A percentile compares a stretch with the other conserved stretches of the same genome.
Conservation (phyloP, 2,113 vertebrate species). For the Bos taurus region DNA sequence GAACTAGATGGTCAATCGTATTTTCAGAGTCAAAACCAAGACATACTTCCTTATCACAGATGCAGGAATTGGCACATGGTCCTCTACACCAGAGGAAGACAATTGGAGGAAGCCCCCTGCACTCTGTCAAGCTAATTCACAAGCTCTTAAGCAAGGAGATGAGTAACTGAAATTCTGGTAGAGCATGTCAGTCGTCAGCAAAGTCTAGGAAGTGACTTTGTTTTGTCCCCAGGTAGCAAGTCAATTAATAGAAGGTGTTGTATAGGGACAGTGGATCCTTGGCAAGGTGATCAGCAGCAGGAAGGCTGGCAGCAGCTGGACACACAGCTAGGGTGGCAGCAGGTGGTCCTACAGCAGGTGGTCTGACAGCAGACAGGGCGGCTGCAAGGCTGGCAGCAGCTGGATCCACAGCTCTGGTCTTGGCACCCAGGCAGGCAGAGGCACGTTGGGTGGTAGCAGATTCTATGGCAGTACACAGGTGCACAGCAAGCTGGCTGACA, state of each 20-base stretch:
- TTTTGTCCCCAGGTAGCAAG: too few species aligned
- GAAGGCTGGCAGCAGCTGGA: not conserved
- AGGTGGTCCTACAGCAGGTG: not conserved
- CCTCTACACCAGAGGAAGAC: not conserved
- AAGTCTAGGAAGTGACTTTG: not conserved
- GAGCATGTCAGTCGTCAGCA: not conserved
- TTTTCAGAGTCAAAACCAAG: not conserved
- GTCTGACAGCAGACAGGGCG: not conserved
- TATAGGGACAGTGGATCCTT: not conserved
- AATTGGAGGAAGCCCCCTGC: too few species aligned
- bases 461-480: not conserved
- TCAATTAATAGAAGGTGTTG: not conserved
- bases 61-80: not conserved
- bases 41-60: accelerated
- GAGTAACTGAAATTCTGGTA: not conserved
- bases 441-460: not conserved
- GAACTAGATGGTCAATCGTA: not conserved
- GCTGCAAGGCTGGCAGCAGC: not conserved
- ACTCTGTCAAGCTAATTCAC: not conserved
- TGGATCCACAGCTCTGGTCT: not conserved
- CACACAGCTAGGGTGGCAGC: not conserved
- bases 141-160: not conserved
- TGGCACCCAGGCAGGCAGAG: not conserved
- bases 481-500: not conserved
- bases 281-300: not conserved